Evolutionary conservation across 2,113 vertebrate species (phyloP), one percentile per base, ranked within the genome.

Genomic region (Perca fluviatilis): DNA sequence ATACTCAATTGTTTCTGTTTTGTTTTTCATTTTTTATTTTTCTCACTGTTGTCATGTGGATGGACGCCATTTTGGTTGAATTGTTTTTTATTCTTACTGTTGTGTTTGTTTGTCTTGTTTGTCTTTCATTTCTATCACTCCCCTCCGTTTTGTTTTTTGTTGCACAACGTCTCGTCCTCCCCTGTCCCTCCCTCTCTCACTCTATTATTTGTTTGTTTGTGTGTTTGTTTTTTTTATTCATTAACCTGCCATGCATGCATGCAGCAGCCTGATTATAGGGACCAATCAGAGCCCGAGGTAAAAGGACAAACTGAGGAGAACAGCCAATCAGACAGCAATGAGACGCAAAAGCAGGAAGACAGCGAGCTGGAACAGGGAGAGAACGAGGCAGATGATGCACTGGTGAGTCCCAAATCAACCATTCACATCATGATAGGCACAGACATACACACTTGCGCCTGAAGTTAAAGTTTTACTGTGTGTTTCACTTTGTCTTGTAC

Each of bases 181-280:
- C 77, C 62, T 36, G 63, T 80, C 63, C 81, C 80, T 63, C 71
- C 72, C 87, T 93, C 81, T 85, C 86, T 88, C 84, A 33, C 86
- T 93, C 87, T 92, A 87, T 94, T 87, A 83, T 85, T 91, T 80
- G 62, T 85, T 56, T 73, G 4, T 78, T 84, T 84, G n/a, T 89
- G 76, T 79, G 7, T 87, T 91, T 86, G 88, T 95, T 94, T 90
- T 91, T 95, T 93, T 96, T 94, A 96, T 92, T 97, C 97, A 97
- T 98, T 96, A 96, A 97, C 96, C 96, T 96, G 95, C 96, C 97
- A 96, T 96, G 95, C 95, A 94, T 93, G 95, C 94, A 96, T 97
- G 94, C 96, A 99, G 97, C 97, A 98, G 86, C 93, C 97, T 95
- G 96, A 99, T 95, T 98, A 95, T 96, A 98, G 98, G 96, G 97